Evolutionary conservation across 1,140 invertebrate genomes (phyloP).

Genomic region (Linepithema humile): DNA sequence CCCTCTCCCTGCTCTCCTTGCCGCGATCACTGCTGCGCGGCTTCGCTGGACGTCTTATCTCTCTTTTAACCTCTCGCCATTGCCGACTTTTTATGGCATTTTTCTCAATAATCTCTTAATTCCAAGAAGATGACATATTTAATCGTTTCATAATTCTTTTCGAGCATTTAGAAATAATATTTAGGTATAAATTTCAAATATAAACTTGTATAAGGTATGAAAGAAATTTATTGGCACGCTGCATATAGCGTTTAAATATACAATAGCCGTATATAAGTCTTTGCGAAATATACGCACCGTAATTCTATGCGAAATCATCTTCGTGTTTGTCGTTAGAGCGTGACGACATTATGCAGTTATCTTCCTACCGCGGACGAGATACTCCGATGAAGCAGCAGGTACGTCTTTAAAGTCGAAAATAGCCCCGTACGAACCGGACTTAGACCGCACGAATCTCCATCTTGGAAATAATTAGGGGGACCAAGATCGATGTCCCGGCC

Average conservation of each 20-base stretch:
- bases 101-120: constrained; percentile 70
- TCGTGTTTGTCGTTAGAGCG: constrained; percentile 30
- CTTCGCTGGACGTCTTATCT: constrained; percentile 1
- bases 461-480: constrained; percentile 84
- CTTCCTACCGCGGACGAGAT: constrained; percentile 39
- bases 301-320: too few relatives aligned
- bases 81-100: constrained; percentile 53
- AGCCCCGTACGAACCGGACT: constrained; percentile 53
- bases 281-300: too few relatives aligned
- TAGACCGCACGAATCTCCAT: constrained; percentile 76
- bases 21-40: neutral
- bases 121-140: constrained; percentile 38
- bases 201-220: neutral
- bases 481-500: constrained; percentile 83
- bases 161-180: neutral
- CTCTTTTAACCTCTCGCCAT: constrained; percentile 11
- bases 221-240: too few relatives aligned
- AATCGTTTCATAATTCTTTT: neutral
- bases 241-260: too few relatives aligned
- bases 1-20: neutral
- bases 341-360: constrained; percentile 53
- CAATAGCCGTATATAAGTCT: too few relatives aligned
- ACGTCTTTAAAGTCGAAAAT: constrained; percentile 58
- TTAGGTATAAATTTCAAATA: neutral
- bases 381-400: constrained; percentile 50